Base-by-base conservation (phyloP, 30 jellyfish, hydroid and myxozoan genomes). In the Aurelia sp. region DNA sequence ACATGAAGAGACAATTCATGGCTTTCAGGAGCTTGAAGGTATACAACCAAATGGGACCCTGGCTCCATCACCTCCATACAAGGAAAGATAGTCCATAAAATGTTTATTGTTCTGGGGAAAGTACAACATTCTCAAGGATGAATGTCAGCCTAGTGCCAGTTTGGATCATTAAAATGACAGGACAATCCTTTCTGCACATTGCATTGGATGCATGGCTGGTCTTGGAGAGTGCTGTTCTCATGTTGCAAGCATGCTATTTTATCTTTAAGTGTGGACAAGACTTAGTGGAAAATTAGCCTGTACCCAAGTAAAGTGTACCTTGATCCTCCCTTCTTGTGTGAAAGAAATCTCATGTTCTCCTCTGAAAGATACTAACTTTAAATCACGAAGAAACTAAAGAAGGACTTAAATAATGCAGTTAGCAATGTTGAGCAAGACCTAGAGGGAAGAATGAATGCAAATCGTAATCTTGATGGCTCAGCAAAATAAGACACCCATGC, bases 171-270 rank as follows among this genome's bases (percentile, higher is more conserved):
- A 77, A 15, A 77, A 58, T 33, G 77, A 57, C 59, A 80, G 80
- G 62, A 57, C 77, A 8, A 77, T 77, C 30, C 62, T 57, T 57
- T 77, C 74, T 77, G 88, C 88, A 8, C 77, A 77, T 60, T 77
- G 88, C 62, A 58, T 60, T 10, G 74, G 74, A 52, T 74, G 85
- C 85, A n/a, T n/a, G n/a, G n/a, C n/a, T n/a, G n/a, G n/a, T n/a
- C n/a, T n/a, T n/a, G n/a, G n/a, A n/a, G n/a, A 77, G 52, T 77
- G 88, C 88, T 77, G 88, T 60, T 77, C 76, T 44, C 85, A 74
- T 21, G 38, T 74, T 48, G 85, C 85, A 48, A 74, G 85, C 64
- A 15, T 74, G 74, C 80, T 69, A 21, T 74, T 74, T 55, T 74
- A 74, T 48, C 40, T 74, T 74, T 74, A 74, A 74, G 85, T 74